Base-by-base conservation (phyloP, 2,113 vertebrate genomes). In the Rafetus swinhoei region DNA sequence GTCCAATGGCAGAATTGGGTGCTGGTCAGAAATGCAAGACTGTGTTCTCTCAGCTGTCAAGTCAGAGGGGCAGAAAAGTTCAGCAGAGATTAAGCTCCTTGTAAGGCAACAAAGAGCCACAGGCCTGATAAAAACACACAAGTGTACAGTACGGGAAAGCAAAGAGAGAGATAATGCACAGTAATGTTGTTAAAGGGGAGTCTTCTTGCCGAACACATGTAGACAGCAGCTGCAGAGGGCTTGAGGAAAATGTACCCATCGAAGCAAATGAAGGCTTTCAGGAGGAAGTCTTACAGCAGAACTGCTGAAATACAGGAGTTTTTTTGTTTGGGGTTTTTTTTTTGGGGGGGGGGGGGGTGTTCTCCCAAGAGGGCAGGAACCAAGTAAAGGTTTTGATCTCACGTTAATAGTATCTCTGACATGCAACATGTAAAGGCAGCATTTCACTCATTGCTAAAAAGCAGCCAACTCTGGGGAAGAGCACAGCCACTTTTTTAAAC, bases 41-140 rank as follows among this genome's bases (percentile, higher is more conserved):
- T 98, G 98, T 88, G 81, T 88, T 97, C 90, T 95, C 82, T 97
- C 96, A 98, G 93, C 95, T 98, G 97, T 98, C 97, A 97, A 76
- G 95, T 94, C 89, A 89, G 88, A 39, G 89, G 86, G 90, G 77
- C 50, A 89, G 92, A 95, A 93, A 95, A 79, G 76, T 88, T 93
- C 88, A 90, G 83, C 86, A 84, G 80, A 57, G 87, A 90, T 93
- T 92, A 59, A 57, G 27, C 35, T 94, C 98, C 98, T 97, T 98
- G 91, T 97, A 97, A 91, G 97, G 98, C 82, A 94, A 95, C 84
- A 81, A 86, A 87, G 27, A 97, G 92, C 45, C 91, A 90, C 62
- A 76, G 76, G 83, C 82, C 84, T 93, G 95, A 95, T 95, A 95
- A 95, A 95, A 80, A 89, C 76, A 65, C 8, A 1, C 5, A 0